Evolutionary conservation across 1,140 invertebrate genomes (phyloP).

Genomic region (Pachyrhynchus sulphureomaculatus): DNA sequence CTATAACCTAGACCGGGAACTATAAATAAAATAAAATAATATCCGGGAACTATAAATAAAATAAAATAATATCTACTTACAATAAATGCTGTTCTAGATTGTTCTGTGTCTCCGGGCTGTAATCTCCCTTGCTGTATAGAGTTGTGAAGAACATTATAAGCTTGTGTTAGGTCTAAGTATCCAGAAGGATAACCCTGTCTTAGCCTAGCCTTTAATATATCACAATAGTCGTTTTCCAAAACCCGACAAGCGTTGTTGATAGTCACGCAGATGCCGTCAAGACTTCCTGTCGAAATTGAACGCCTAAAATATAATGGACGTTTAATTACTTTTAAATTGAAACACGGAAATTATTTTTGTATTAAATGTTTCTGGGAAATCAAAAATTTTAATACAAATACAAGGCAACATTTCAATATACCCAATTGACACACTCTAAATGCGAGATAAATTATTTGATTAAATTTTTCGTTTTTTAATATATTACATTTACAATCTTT

Average conservation of each 20-base stretch:
- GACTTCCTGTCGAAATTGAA: constrained; percentile 83
- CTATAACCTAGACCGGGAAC: too few species aligned
- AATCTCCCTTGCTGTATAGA: constrained; percentile 81
- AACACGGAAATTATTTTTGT: background rate
- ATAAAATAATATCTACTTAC: constrained; percentile 36
- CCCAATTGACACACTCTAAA: too few species aligned
- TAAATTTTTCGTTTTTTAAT: too few species aligned
- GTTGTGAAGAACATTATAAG: constrained; percentile 77
- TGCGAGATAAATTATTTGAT: too few species aligned
- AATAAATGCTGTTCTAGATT: constrained; percentile 56
- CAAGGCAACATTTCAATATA: too few species aligned
- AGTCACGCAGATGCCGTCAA: constrained; percentile 95
- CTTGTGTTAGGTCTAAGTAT: constrained; percentile 80
- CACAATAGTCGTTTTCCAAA: constrained; percentile 84
- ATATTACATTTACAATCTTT: too few species aligned
- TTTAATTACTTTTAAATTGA: background rate
- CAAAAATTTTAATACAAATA: too few species aligned
- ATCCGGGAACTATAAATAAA: background rate
- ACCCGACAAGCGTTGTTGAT: constrained; percentile 91
- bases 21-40: too few species aligned
- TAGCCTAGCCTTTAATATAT: constrained; percentile 73
- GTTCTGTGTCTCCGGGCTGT: constrained; percentile 79
- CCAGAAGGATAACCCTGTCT: constrained; percentile 83
- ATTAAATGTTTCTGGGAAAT: background rate
- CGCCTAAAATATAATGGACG: constrained; percentile 59